Conservation (phyloP, 1,140 invertebrate species). For the Drosophila serrata region DNA sequence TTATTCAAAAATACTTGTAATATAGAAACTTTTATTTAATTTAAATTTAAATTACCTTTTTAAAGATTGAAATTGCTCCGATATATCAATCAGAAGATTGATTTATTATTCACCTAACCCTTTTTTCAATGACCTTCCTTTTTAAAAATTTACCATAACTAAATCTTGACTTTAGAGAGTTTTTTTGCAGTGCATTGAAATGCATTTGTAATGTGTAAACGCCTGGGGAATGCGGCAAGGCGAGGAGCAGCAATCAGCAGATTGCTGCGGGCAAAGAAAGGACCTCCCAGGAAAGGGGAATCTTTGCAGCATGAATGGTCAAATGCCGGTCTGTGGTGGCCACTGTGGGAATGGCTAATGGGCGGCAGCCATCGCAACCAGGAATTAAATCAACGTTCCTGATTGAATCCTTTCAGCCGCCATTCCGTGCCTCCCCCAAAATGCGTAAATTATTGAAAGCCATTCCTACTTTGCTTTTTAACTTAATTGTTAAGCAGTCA, state of each 20-base stretch:
- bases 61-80: no score
- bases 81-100: no score
- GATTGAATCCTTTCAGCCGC: constrained; percentile 47
- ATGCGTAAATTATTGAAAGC: constrained; percentile 22
- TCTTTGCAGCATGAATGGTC: constrained; percentile 49
- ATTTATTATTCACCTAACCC: no score
- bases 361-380: not conserved
- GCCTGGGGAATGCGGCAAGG: not conserved
- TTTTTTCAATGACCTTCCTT: not conserved
- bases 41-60: no score
- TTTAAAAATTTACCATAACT: not conserved
- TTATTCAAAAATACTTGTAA: no score
- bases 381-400: constrained; percentile 55
- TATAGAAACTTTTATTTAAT: no score
- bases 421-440: constrained; percentile 1
- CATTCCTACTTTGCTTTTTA: constrained; percentile 1
- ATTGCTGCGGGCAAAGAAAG: constrained; percentile 42
- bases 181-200: constrained; percentile 25
- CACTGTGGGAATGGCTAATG: constrained; percentile 29
- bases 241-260: constrained; percentile 31
- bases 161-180: no score
- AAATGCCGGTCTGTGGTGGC: constrained; percentile 29
- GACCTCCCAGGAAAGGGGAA: not conserved
- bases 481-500: constrained; percentile 3
- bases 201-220: constrained; percentile 53